Base-by-base conservation (phyloP, 2,888 invertebrate species). In the Eilema caniola region DNA sequence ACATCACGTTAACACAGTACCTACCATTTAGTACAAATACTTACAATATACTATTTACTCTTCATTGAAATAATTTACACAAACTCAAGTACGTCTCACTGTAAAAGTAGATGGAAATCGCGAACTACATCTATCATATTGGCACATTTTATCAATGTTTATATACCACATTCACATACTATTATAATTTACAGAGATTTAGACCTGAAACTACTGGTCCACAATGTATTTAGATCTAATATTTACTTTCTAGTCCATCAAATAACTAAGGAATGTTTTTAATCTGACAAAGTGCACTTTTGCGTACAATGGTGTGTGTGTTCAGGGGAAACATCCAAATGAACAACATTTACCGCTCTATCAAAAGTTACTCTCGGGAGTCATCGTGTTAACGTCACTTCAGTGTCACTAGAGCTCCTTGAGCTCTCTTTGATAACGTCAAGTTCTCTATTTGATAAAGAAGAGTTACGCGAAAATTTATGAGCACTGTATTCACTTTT, bases 351-450 rank as follows among this genome's bases (percentile, higher is more conserved):
- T 80, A 94, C 93, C 72, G 92, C 87, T 78, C 87, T 91, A 84
- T 93, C 92, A 87, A 95, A 95, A 79, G 94, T 95, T 74, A 95
- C 95, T 77, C 90, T 89, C 89, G 93, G 93, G 87, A 95, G 91
- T 95, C 95, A 95, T 95, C 95, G 94, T 59, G 95, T 95, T 76
- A 95, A 91, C 62, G 95, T 95, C 89, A 95, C 93, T 91, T 95
- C 95, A 73, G 95, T 95, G 79, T 95, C 95, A 91, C 95, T 95
- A 16, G 95, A 95, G 83, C 95, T 95, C 80, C 95, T 90, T 16
- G 95, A 95, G 84, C 95, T 95, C 83, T 95, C 95, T 86, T 95
- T 95, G 64, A 95, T 95, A 61, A 95, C 95, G 75, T 95, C 95
- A 60, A 95, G 90, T 85, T 95, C 95, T 81, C 95, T 91, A 81